Conservation (phyloP, 2,888 invertebrate genomes). For the Galerucella calmariensis region DNA sequence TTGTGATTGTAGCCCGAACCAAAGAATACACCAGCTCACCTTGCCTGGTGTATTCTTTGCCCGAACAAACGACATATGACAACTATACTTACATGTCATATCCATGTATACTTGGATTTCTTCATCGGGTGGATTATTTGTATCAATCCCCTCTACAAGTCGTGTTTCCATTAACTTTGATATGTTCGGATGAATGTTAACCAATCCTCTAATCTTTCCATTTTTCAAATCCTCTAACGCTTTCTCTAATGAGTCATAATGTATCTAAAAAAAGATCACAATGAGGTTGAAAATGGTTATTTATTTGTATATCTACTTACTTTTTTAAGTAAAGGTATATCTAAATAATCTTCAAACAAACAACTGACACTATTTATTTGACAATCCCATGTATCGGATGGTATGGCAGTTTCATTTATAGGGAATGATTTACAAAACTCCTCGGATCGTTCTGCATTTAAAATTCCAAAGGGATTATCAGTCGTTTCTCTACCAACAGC, state of each 20-base stretch:
- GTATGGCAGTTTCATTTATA: constrained; percentile 14
- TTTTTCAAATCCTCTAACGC: constrained; percentile 68
- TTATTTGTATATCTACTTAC: constrained; percentile 3
- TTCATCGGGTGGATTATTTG: constrained; percentile 66
- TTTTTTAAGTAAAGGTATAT: constrained; percentile 13
- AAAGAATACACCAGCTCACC: not conserved
- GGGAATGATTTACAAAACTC: constrained; percentile 53
- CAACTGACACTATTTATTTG: constrained; percentile 33
- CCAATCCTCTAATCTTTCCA: constrained; percentile 71
- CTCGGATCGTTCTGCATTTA: constrained; percentile 74
- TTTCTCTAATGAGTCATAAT: constrained; percentile 66
- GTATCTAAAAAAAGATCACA: constrained; percentile 15
- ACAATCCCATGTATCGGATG: constrained; percentile 18
- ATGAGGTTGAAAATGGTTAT: not conserved
- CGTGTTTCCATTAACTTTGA: constrained; percentile 25
- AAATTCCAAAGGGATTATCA: constrained; percentile 77
- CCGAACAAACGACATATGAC: not conserved
- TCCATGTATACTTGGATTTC: constrained; percentile 78
- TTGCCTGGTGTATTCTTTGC: too few species aligned
- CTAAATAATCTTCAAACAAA: constrained; percentile 32
- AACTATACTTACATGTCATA: constrained; percentile 75
- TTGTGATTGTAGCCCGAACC: too few species aligned
- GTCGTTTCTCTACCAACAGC: constrained; percentile 82
- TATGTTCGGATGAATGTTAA: constrained; percentile 78
- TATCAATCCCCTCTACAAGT: constrained; percentile 54